These are phyloP conservation scores for Euphydryas editha DNA, from an alignment of 2,888 invertebrate genomes.

Conservation along the genomic window DNA sequence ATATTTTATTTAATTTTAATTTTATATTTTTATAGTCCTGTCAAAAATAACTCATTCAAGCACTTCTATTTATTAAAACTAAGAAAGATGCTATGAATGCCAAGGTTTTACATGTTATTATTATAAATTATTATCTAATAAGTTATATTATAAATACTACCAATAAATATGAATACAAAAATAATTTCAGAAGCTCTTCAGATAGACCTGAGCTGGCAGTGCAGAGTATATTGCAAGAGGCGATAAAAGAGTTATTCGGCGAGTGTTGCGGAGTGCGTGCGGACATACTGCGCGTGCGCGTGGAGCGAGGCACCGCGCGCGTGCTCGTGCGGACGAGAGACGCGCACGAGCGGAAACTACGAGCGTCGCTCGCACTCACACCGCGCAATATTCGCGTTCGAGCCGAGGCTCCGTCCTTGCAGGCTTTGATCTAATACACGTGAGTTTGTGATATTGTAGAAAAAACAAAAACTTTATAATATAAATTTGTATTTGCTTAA, in stretches of 20 bases:
- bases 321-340: conserved; percentile 81
- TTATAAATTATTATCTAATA: too few relatives aligned
- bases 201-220: conserved; percentile 44
- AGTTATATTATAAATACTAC: background rate
- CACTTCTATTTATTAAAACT: too few relatives aligned
- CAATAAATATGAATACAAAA: background rate
- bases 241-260: conserved; percentile 50
- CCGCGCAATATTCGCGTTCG: conserved; percentile 40
- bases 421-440: conserved; percentile 48
- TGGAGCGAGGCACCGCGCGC: conserved; percentile 32
- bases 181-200: conserved; percentile 32
- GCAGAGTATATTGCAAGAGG: conserved; percentile 48
- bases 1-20: too few relatives aligned
- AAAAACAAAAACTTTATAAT: background rate
- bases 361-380: conserved; percentile 51
- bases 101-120: too few relatives aligned
- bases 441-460: background rate
- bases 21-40: too few relatives aligned
- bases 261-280: conserved; percentile 50
- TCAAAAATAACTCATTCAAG: too few relatives aligned
- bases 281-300: conserved; percentile 53
- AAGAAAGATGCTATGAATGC: too few relatives aligned
- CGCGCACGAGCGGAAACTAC: conserved; percentile 44
- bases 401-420: conserved; percentile 49
- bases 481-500: background rate